Evolutionary conservation across 1,140 invertebrate genomes (phyloP), one percentile per base, ranked within the genome.

Genomic region (Ceratitis capitata): DNA sequence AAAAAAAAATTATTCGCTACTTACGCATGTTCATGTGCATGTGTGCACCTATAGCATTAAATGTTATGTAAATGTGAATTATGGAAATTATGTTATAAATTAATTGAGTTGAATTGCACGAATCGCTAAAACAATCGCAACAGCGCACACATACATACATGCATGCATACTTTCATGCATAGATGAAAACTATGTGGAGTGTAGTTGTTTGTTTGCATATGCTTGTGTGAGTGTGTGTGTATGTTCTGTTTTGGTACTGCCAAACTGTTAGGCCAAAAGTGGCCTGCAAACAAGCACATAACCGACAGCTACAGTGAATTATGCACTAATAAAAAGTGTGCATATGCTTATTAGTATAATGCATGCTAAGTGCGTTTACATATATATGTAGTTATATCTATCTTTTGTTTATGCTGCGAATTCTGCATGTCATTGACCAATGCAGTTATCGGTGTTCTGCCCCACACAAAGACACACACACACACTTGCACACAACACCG

Each of bases 51-150:
- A 12, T 29, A 35, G 16, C 5, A 29, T 39, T 32, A 69, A 69
- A 12, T 14, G 29, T 69, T 69, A 69, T 32, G 39, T 69, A 32
- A 69, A 35, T 69, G 39, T 69, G 61, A 69, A 35, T 69, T 69
- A 69, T 69, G 32, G 61, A 35, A 69, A 35, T 35, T 69, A 35
- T 69, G 32, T 69, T 61, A 32, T 69, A 69, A 69, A 19, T 69
- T 35, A 69, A 69, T 69, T 69, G 61, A 69, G 29, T 69, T 69
- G 26, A 69, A 69, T 69, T 69, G 61, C 61, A n/a, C 61, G 61
- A 69, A 69, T 12, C 14, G 61, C 32, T 16, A 32, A 69, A 19
- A 69, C 32, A 39, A 29, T 14, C 39, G 16, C 14, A 5, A 32
- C 61, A 56, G 51, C n/a, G 9, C 19, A n/a, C 19, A 56, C 51